phyloP scores from a whole-genome alignment of 2,888 invertebrate genomes.

The Cylloceria caligata region DNA sequence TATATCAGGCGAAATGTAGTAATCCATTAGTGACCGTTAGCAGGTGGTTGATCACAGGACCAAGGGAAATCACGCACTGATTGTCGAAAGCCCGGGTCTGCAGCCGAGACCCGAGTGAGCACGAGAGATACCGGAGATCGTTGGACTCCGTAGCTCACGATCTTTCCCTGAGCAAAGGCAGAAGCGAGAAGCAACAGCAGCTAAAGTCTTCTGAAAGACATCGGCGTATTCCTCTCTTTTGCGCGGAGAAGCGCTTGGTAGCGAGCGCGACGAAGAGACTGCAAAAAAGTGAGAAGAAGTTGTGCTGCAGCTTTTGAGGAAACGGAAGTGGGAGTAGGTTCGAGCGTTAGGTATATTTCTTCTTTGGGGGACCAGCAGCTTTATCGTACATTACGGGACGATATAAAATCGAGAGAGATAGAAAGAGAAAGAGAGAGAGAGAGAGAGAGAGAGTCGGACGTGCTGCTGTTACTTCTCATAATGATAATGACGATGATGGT shows the following conservation, averaged over 20 bases:
- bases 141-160: slow-evolving; percentile 18
- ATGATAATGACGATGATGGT: too few relatives aligned
- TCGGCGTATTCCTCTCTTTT: slow-evolving; percentile 29
- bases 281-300: slow-evolving; percentile 32
- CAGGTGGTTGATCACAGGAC: not conserved
- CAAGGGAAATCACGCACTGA: not conserved
- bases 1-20: not conserved
- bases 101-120: slow-evolving; percentile 59
- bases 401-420: slow-evolving; percentile 51
- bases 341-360: slow-evolving; percentile 5
- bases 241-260: slow-evolving; percentile 14
- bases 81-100: slow-evolving; percentile 39
- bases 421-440: slow-evolving; percentile 67
- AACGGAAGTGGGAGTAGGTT: not conserved
- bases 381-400: not conserved
- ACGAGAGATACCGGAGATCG: slow-evolving; percentile 56
- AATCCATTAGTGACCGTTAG: not conserved
- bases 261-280: slow-evolving; percentile 29
- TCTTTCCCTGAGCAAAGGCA: slow-evolving; percentile 27
- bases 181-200: slow-evolving; percentile 14
- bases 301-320: slow-evolving; percentile 14
- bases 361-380: not conserved
- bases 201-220: slow-evolving; percentile 32
- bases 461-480: slow-evolving; percentile 9
- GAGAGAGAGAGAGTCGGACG: slow-evolving; percentile 64